Conservation (phyloP, 1,140 invertebrate genomes). For the Hormaphis cornu region DNA sequence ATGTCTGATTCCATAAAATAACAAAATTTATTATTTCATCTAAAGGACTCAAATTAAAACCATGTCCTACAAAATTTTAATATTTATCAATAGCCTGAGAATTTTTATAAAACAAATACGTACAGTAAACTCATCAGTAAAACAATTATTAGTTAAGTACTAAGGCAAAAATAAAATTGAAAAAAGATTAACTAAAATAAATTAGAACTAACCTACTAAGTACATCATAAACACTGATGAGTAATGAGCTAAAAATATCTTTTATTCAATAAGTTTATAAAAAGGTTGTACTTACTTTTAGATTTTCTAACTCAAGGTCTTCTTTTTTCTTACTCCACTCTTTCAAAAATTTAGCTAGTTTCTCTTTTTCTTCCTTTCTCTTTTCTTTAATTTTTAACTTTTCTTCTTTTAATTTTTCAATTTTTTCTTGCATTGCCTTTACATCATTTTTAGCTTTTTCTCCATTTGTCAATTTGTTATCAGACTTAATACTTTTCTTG, state of each 20-base stretch:
- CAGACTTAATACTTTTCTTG: constrained; percentile 8
- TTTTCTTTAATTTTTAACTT: constrained; percentile 35
- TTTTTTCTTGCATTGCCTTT: constrained; percentile 18
- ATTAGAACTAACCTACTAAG: not conserved
- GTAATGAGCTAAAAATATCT: too few relatives aligned
- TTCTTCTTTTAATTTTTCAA: constrained; percentile 34
- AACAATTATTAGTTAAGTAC: too few relatives aligned
- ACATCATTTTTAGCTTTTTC: constrained; percentile 24
- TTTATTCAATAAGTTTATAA: too few relatives aligned
- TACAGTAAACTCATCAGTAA: too few relatives aligned
- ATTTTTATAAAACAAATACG: too few relatives aligned
- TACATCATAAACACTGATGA: too few relatives aligned
- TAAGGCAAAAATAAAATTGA: not conserved
- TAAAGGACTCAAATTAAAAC: too few relatives aligned
- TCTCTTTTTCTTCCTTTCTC: constrained; percentile 36
- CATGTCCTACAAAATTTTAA: too few relatives aligned
- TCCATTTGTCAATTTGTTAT: constrained; percentile 11
- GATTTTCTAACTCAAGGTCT: constrained; percentile 39
- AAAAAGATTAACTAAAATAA: not conserved
- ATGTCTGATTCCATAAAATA: too few relatives aligned
- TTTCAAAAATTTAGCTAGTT: constrained; percentile 37
- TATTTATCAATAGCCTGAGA: too few relatives aligned
- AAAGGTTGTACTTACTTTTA: constrained; percentile 34
- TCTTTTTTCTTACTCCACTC: constrained; percentile 39
- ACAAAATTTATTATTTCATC: too few relatives aligned